Conservation (phyloP, 2,888 invertebrate genomes). For the Unio pictorum region DNA sequence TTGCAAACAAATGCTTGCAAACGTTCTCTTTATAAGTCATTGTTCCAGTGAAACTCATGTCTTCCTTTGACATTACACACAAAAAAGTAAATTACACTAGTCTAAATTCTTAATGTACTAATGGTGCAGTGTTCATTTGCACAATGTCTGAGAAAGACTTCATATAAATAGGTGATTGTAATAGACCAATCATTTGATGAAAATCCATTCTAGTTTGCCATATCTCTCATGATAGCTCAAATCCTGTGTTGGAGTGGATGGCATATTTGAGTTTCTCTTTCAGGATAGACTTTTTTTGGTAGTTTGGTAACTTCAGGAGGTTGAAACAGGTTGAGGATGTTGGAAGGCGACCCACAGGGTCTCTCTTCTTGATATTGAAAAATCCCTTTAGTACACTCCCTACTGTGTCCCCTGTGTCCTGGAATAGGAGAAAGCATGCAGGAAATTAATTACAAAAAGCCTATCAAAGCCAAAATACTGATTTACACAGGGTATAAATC, state of each 20-base stretch:
- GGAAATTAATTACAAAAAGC: neutral
- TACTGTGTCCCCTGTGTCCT: constrained; percentile 77
- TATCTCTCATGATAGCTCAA: constrained; percentile 88
- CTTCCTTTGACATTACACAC: too few species aligned
- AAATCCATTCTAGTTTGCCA: too few species aligned
- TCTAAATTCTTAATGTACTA: too few species aligned
- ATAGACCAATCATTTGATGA: too few species aligned
- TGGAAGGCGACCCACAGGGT: constrained; percentile 85
- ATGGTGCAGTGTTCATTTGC: too few species aligned
- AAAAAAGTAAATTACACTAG: too few species aligned
- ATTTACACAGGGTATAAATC: neutral
- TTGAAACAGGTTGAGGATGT: constrained; percentile 99
- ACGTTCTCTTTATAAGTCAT: too few species aligned
- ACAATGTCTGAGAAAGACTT: too few species aligned
- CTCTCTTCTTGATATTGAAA: constrained; percentile 86
- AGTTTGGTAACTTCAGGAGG: constrained; percentile 95
- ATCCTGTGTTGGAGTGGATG: constrained; percentile 97
- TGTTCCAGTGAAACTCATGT: too few species aligned
- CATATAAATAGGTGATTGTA: too few species aligned
- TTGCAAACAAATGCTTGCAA: too few species aligned
- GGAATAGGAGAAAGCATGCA: constrained; percentile 18
- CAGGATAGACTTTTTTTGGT: constrained; percentile 94
- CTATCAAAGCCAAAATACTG: neutral
- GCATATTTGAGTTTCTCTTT: constrained; percentile 97
- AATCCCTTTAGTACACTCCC: constrained; percentile 98